Evolutionary conservation across 2,113 vertebrate species (phyloP).

Genomic region (Thermophis baileyi): DNA sequence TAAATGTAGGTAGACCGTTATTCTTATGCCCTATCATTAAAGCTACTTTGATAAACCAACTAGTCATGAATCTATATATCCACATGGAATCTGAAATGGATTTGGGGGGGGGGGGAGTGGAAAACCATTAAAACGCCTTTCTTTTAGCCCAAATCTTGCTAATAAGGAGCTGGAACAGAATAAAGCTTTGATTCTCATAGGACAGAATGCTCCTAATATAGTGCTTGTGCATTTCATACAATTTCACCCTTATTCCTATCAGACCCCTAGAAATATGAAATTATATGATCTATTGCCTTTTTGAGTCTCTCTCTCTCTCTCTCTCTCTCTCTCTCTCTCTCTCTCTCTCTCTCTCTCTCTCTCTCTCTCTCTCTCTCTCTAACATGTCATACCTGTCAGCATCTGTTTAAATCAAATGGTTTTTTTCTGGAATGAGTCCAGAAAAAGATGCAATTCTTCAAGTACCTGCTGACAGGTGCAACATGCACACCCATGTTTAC

Average conservation of each 20-base stretch:
- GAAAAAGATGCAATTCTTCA: background rate
- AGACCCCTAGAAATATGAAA: background rate
- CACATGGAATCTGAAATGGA: background rate
- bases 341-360: background rate
- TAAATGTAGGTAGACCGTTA: background rate
- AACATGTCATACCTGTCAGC: background rate
- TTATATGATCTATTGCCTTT: background rate
- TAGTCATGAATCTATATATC: background rate
- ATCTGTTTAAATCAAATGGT: background rate
- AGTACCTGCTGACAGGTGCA: background rate
- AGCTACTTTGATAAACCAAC: background rate
- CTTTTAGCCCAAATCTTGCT: background rate
- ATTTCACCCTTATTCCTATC: background rate
- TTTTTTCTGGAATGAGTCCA: background rate
- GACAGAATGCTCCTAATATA: background rate
- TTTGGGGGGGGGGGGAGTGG: background rate
- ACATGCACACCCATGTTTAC: background rate
- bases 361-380: no score
- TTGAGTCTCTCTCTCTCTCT: background rate
- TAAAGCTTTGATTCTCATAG: background rate
- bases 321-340: no score
- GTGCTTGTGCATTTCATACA: conserved; percentile 23
- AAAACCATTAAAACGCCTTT: background rate
- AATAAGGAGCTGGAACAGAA: background rate
- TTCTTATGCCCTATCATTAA: background rate